Conservation (phyloP, 2,888 invertebrate genomes). For the Microctonus hyperodae region DNA sequence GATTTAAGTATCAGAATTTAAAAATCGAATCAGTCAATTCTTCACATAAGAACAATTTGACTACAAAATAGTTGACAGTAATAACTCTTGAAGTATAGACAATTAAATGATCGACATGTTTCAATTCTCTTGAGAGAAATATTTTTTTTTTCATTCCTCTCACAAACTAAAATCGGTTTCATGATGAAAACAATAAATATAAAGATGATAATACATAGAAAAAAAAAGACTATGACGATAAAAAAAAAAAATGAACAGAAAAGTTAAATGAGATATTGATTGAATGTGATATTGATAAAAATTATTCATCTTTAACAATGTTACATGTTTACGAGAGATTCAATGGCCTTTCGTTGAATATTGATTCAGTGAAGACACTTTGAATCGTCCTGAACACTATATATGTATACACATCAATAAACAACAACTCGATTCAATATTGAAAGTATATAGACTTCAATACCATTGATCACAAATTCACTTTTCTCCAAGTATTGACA, state of each 20-base stretch:
- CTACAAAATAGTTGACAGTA: not conserved
- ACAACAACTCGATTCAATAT: not conserved
- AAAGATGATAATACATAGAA: not conserved
- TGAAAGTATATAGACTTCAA: not conserved
- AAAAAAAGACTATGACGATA: not conserved
- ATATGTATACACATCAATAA: not conserved
- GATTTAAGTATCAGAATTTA: constrained; percentile 28
- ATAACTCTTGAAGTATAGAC: not conserved
- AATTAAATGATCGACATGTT: not conserved
- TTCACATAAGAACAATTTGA: constrained; percentile 11
- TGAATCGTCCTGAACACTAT: constrained; percentile 5
- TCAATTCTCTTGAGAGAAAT: too few relatives aligned
- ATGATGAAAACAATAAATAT: not conserved
- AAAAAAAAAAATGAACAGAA: not conserved
- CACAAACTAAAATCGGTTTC: not conserved
- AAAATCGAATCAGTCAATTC: constrained; percentile 28
- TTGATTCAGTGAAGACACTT: constrained; percentile 17
- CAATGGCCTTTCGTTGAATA: constrained; percentile 11
- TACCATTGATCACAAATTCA: not conserved
- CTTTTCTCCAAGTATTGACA: not conserved
- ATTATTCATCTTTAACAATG: constrained; percentile 3
- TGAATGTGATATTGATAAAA: not conserved
- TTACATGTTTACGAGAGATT: constrained; percentile 3
- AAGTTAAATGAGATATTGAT: not conserved
- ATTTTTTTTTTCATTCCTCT: not conserved